Base-by-base conservation (phyloP, 2,888 invertebrate species). In the Eilema depressum region DNA sequence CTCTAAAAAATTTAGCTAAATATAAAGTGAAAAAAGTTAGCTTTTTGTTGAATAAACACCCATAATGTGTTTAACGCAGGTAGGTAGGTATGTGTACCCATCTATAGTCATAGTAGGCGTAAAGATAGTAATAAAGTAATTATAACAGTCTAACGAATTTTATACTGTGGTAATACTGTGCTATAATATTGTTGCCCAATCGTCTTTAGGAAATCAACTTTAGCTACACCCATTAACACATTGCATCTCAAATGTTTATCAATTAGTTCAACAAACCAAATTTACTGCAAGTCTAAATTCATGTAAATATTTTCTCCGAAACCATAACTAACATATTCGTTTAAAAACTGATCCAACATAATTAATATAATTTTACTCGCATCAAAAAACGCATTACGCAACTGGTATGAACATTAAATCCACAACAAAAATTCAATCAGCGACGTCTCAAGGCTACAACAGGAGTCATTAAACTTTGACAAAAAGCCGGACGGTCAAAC, bases 401-500 rank as follows among this genome's bases (percentile, higher is more conserved):
- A 75, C 63, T 75, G 63, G 25, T 37, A 69, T 61, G 28, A 73
- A 71, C 71, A 72, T 74, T 73, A 75, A 73, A 73, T 47, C 63
- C 63, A 64, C 66, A 75, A 77, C 74, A 74, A 71, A 82, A 75
- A 76, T 81, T 81, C 81, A 83, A 82, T 80, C 76, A 77, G 65
- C 74, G 71, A 67, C 74, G 74, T 74, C 73, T 73, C 76, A 81
- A 83, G 77, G 83, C 77, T 77, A 76, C 60, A 68, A 20, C 65
- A 8, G 67, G 70, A 84, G 86, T 83, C 84, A 84, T 80, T 80
- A 83, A 82, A 86, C 84, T 72, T 71, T 41, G 67, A 79, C 72
- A 85, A 84, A 82, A 84, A 84, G 79, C 76, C 62, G 79, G 75
- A 83, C 77, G 83, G 81, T 25, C 83, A 66, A 68, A 76, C 81